Base-by-base conservation (phyloP, 2,113 vertebrate genomes). In the Equus quagga region DNA sequence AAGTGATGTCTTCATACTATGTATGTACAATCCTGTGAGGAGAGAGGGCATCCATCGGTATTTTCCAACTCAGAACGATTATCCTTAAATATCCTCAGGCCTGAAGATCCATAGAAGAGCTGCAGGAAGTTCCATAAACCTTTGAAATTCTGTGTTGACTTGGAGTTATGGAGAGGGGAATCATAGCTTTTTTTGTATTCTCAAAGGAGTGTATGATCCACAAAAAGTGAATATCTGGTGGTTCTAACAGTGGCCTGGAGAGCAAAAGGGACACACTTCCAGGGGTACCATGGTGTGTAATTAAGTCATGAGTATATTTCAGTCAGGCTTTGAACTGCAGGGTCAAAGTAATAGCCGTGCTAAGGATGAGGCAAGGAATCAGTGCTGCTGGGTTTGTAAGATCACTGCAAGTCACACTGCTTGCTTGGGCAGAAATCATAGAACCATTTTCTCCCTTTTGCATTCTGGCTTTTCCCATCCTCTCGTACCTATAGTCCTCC, bases 1-100 rank as follows among this genome's bases (percentile, higher is more conserved):
- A 89, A 92, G 67, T 92, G 95, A 96, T 92, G 4, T 81, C 75
- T 94, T 76, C 73, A 82, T 54, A 62, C 72, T 93, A 3, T 69
- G 23, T 91, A 36, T 81, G 65, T 93, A 17, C 72, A 70, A 4
- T 85, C 23, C 86, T 94, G 18, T 28, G 78, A 95, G 36, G 54
- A 93, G 62, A 93, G n/a, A 73, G 24, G n/a, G 31, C 60, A 54
- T 44, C 58, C 51, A 54, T 89, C 64, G 82, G 26, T 96, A 36
- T 91, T 91, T 94, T 93, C 85, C 73, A 44, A 83, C 49, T 58
- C 41, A 69, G 64, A 33, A 56, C 28, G 31, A 62, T 91, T 94
- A 73, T 28, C 65, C 23, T 67, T 70, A 91, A 80, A 26, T 72
- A 88, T 49, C 17, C 46, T 41, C n/a, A n/a, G 21, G 6, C 72